These are phyloP conservation scores for Parascotia fuliginaria DNA, from an alignment of 2,888 invertebrate genomes.

Conservation along the genomic window DNA sequence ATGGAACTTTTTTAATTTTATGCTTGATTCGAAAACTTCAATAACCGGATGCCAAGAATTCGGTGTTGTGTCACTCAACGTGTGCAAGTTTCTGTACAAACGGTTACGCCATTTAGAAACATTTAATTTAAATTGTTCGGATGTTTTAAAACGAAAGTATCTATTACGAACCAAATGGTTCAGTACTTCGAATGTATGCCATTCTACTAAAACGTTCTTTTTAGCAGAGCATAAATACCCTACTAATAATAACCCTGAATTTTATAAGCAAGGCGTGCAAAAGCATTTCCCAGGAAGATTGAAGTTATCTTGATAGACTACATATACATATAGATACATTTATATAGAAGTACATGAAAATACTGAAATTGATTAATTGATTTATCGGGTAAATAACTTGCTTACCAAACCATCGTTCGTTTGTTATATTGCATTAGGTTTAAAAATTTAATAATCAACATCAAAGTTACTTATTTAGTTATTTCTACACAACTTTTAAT, in stretches of 20 bases:
- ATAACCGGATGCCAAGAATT: slow-evolving; percentile 53
- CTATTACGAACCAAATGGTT: not conserved
- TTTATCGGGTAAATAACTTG: slow-evolving; percentile 10
- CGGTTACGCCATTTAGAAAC: slow-evolving; percentile 42
- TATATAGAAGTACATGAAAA: too few relatives aligned
- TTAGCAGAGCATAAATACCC: too few relatives aligned
- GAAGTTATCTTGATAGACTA: too few relatives aligned
- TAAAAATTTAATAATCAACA: slow-evolving; percentile 1
- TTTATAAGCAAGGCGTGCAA: too few relatives aligned
- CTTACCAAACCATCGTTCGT: too few relatives aligned
- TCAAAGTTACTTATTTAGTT: slow-evolving; percentile 7
- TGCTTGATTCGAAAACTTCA: slow-evolving; percentile 74
- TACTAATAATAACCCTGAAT: too few relatives aligned
- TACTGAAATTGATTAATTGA: too few relatives aligned
- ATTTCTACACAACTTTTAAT: slow-evolving; percentile 7
- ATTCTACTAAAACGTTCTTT: too few relatives aligned
- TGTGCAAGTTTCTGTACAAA: slow-evolving; percentile 27
- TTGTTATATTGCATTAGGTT: too few relatives aligned
- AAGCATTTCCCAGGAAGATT: too few relatives aligned
- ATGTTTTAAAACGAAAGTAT: slow-evolving; percentile 17
- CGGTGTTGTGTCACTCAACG: slow-evolving; percentile 40
- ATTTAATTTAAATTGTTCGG: slow-evolving; percentile 43
- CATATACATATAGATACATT: too few relatives aligned
- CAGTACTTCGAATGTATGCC: too few relatives aligned
- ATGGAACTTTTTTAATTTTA: slow-evolving; percentile 82